phyloP scores from a whole-genome alignment of 2,797 vertebrate genomes.

The Emys orbicularis region DNA sequence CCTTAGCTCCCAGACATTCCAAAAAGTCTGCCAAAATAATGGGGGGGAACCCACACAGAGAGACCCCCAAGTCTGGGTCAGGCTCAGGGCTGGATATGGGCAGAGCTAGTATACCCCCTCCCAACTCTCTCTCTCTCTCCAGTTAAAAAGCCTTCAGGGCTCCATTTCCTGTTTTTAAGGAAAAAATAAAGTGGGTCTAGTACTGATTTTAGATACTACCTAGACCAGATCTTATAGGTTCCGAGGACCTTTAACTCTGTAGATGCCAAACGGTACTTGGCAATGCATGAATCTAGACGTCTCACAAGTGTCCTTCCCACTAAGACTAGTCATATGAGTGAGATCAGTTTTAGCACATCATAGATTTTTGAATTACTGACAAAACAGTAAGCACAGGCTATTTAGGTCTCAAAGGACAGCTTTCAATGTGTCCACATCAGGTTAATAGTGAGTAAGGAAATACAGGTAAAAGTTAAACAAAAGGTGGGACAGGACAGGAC shows the following conservation, averaged over 20 bases:
- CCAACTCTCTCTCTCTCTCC: constrained; percentile 51
- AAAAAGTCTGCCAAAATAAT: constrained; percentile 91
- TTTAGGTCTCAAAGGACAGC: rapidly evolving
- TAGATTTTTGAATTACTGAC: not conserved
- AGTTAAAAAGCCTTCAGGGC: constrained; percentile 73
- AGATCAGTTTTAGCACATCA: not conserved
- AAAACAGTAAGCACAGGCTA: not conserved
- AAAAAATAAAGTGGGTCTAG: constrained; percentile 69
- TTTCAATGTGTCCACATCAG: rapidly evolving
- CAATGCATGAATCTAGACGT: rapidly evolving
- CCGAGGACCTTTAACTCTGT: constrained; percentile 75
- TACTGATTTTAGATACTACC: constrained; percentile 72
- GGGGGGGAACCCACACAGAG: constrained; percentile 69
- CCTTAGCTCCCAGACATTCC: constrained; percentile 93
- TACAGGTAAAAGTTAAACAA: not conserved
- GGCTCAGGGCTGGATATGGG: constrained; percentile 74
- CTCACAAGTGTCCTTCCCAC: not conserved
- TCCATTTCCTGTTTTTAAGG: constrained; percentile 84
- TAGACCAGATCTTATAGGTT: constrained; percentile 65
- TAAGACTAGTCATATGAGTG: not conserved
- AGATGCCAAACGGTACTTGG: not conserved
- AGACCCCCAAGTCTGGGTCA: constrained; percentile 88
- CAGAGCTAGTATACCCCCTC: constrained; percentile 55
- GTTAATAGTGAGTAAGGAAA: not conserved
- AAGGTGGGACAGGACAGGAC: not conserved